phyloP scores from a whole-genome alignment of 2,888 invertebrate species.

The Schizotus pectinicornis region DNA sequence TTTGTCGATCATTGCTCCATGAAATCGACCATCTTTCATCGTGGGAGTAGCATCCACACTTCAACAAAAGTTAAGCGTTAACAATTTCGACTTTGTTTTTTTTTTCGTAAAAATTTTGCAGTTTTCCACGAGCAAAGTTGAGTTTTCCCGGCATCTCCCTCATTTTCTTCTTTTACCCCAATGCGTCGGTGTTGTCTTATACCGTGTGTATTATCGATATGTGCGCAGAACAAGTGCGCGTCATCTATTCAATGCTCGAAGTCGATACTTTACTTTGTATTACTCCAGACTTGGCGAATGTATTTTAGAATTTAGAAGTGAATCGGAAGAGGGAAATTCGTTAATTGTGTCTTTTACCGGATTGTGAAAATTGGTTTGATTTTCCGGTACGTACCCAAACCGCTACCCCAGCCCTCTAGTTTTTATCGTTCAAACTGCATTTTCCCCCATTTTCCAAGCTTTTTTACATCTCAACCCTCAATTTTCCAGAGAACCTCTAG shows the following conservation, averaged over 20 bases:
- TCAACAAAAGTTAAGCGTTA: neutral
- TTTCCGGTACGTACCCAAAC: slow-evolving; percentile 41
- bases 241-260: slow-evolving; percentile 50
- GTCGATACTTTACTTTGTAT: slow-evolving; percentile 55
- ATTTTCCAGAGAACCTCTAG: neutral
- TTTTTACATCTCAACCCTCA: neutral
- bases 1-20: slow-evolving; percentile 27
- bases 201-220: slow-evolving; percentile 54
- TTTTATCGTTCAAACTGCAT: neutral
- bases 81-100: neutral
- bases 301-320: slow-evolving; percentile 39
- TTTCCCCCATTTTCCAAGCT: neutral
- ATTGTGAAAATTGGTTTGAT: slow-evolving; percentile 27
- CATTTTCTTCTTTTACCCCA: slow-evolving; percentile 28
- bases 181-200: slow-evolving; percentile 40
- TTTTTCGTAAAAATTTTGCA: slow-evolving; percentile 17
- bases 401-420: neutral
- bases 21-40: neutral
- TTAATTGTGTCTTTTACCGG: slow-evolving; percentile 37
- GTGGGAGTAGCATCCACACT: slow-evolving; percentile 21
- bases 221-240: slow-evolving; percentile 55
- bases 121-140: slow-evolving; percentile 1
- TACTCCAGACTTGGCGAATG: slow-evolving; percentile 41
- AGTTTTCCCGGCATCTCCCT: slow-evolving; percentile 1
- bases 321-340: slow-evolving; percentile 9